phyloP scores from a whole-genome alignment of 2,797 vertebrate genomes.

The Sebastes glaucus region DNA sequence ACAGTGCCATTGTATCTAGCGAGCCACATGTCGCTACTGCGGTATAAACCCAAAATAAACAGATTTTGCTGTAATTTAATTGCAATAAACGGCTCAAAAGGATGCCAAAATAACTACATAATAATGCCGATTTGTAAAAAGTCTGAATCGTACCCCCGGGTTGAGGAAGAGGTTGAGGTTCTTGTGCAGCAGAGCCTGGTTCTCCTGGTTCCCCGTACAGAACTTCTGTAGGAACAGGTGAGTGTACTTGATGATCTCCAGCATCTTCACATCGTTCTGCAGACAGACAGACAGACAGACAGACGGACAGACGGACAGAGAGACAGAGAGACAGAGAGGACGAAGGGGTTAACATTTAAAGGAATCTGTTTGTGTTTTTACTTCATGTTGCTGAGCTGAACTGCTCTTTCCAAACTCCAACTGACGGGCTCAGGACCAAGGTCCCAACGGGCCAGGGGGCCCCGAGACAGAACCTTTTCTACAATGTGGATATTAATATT shows the following conservation, averaged over 20 bases:
- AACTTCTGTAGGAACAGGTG: slow-evolving; percentile 98
- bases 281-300: background rate
- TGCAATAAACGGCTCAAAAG: no score
- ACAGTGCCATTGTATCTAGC: no score
- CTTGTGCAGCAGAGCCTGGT: slow-evolving; percentile 94
- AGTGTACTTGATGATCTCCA: slow-evolving; percentile 93
- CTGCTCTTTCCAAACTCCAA: background rate
- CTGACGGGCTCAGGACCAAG: background rate
- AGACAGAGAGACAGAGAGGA: background rate
- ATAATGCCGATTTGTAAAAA: no score
- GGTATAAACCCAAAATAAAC: no score
- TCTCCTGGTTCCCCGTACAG: slow-evolving; percentile 94
- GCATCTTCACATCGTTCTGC: slow-evolving; percentile 95
- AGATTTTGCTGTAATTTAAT: no score
- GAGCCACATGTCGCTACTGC: no score
- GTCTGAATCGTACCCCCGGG: slow-evolving; percentile 79
- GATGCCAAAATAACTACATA: no score
- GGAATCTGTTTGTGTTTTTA: background rate
- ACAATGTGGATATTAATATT: background rate
- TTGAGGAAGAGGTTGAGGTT: slow-evolving; percentile 94
- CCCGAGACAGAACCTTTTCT: background rate
- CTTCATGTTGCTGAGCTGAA: background rate
- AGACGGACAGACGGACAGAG: background rate
- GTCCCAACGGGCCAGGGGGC: background rate
- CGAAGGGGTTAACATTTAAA: background rate